These are phyloP conservation scores for Platichthys flesus DNA, from an alignment of 2,113 vertebrate genomes.

Conservation along the genomic window DNA sequence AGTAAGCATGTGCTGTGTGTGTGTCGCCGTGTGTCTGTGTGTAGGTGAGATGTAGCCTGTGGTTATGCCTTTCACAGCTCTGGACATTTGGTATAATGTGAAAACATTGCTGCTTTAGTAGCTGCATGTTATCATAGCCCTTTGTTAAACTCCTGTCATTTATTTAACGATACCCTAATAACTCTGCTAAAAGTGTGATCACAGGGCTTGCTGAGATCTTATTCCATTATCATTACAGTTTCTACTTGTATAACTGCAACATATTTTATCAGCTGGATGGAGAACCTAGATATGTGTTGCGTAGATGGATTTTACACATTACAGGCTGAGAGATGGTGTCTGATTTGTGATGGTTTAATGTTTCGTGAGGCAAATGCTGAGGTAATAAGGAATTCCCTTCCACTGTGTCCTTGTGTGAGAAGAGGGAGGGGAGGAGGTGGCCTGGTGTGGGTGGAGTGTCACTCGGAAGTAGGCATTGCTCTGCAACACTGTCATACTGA, in stretches of 20 bases:
- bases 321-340: background rate
- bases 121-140: constrained; percentile 19
- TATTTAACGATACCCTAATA: constrained; percentile 20
- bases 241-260: background rate
- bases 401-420: constrained; percentile 66
- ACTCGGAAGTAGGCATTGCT: constrained; percentile 64
- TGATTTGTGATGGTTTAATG: constrained; percentile 9
- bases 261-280: background rate
- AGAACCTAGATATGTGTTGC: background rate
- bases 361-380: constrained; percentile 74
- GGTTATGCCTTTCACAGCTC: constrained; percentile 20
- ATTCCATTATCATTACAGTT: background rate
- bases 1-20: constrained; percentile 68
- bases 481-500: constrained; percentile 63
- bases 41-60: constrained; percentile 19
- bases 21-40: constrained; percentile 15
- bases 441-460: constrained; percentile 61
- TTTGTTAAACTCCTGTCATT: constrained; percentile 37
- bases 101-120: constrained; percentile 4
- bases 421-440: constrained; percentile 45
- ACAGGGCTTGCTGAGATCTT: background rate
- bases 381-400: constrained; percentile 86
- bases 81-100: constrained; percentile 12
- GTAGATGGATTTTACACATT: background rate
- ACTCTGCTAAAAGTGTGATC: background rate